These are phyloP conservation scores for Rhagoletis pomonella DNA, from an alignment of 1,140 invertebrate genomes.

Conservation along the genomic window DNA sequence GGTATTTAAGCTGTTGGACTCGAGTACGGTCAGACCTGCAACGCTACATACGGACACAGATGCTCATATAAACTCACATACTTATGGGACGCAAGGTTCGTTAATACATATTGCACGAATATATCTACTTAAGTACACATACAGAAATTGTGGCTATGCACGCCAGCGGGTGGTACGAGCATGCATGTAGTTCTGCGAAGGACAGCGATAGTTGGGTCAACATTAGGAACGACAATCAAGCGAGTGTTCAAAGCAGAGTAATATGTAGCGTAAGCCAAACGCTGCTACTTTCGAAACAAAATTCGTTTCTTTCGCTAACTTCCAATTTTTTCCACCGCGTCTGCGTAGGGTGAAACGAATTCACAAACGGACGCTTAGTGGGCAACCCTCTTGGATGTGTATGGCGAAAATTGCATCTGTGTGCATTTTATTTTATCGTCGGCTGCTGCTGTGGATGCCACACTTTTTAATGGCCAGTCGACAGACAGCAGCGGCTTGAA, in stretches of 20 bases:
- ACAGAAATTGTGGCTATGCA: not conserved
- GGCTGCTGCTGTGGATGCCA: not conserved
- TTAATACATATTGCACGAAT: not conserved
- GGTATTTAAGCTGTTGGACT: too few relatives aligned
- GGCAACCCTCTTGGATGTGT: not conserved
- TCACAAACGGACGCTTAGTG: not conserved
- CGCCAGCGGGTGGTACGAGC: not conserved
- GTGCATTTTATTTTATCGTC: too few relatives aligned
- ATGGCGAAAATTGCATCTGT: not conserved
- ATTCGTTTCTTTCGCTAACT: not conserved
- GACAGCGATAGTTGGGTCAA: not conserved
- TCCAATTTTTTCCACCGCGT: not conserved
- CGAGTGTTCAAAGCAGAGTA: not conserved
- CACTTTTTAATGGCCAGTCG: constrained; percentile 2
- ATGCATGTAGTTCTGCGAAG: not conserved
- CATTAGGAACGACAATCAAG: not conserved
- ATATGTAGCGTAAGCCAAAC: not conserved
- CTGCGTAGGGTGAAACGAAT: not conserved
- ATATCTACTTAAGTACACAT: not conserved
- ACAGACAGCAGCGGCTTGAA: not conserved
- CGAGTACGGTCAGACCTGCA: too few relatives aligned
- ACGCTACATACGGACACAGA: not conserved
- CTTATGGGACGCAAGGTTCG: not conserved
- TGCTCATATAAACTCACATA: not conserved
- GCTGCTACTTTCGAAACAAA: not conserved